Percentiles rank a stretch among this genome's conserved stretches.
phyloP scores from a whole-genome alignment of 2,113 vertebrate species.

The Anser cygnoides region DNA sequence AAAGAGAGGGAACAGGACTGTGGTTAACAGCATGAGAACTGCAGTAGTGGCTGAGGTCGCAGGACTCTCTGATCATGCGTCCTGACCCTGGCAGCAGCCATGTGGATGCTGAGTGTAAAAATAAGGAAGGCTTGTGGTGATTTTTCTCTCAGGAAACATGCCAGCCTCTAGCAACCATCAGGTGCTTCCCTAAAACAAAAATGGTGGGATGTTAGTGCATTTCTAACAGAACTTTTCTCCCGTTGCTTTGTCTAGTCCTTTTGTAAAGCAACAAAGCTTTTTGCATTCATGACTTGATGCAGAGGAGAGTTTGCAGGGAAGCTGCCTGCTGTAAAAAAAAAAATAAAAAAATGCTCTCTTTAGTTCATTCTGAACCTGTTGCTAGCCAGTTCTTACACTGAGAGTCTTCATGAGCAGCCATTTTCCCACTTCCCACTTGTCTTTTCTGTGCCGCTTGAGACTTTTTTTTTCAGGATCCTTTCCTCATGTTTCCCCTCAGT shows the following conservation, averaged over 20 bases:
- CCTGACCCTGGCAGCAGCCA: neutral
- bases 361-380: neutral
- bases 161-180: neutral
- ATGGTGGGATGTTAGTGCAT: neutral
- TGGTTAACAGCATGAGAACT: neutral
- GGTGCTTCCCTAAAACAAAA: neutral
- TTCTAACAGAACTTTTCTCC: neutral
- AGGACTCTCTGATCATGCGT: neutral
- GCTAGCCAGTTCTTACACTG: neutral
- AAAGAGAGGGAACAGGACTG: neutral
- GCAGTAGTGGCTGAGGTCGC: neutral
- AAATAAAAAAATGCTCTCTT: neutral
- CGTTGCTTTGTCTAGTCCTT: neutral
- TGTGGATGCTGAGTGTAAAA: neutral
- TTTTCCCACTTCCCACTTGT: neutral
- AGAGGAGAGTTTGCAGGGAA: neutral
- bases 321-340: neutral
- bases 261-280: neutral
- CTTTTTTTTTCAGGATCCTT: neutral
- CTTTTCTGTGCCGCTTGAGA: neutral
- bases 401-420: neutral
- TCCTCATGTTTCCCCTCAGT: neutral
- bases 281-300: neutral
- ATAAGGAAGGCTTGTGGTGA: neutral
- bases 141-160: neutral